Percentiles rank a stretch among this genome's conserved stretches.
These are phyloP conservation scores for Cephalopholis sonnerati DNA, from an alignment of 2,113 vertebrate species.

Conservation along the genomic window DNA sequence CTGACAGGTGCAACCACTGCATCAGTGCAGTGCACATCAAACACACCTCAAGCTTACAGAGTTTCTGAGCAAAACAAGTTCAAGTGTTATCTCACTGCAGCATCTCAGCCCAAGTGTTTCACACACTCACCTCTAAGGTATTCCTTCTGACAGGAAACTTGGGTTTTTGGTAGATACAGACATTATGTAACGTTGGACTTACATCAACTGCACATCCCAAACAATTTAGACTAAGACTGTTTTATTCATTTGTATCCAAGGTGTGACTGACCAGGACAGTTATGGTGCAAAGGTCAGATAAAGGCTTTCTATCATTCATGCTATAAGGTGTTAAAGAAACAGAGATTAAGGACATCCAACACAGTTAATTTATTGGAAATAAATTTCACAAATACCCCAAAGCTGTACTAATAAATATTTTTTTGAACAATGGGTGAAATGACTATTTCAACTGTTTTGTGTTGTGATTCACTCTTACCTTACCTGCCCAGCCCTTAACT, in stretches of 20 bases:
- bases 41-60: background rate
- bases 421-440: background rate
- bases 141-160: slow-evolving; percentile 21
- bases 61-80: slow-evolving; percentile 23
- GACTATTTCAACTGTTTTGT: background rate
- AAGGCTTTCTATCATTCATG: background rate
- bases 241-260: background rate
- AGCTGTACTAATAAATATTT: background rate
- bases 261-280: background rate
- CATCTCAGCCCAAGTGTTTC: background rate
- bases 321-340: too few relatives aligned
- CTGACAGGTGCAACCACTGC: slow-evolving; percentile 33
- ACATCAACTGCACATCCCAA: background rate
- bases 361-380: background rate
- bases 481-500: too few relatives aligned
- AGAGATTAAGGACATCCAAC: background rate
- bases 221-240: background rate
- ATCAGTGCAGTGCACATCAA: slow-evolving; percentile 20
- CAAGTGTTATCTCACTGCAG: slow-evolving; percentile 19
- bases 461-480: background rate
- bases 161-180: background rate
- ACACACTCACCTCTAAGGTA: slow-evolving; percentile 1
- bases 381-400: background rate
- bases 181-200: background rate
- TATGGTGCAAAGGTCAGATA: background rate